Evolutionary conservation across 2,113 vertebrate genomes (phyloP).

Genomic region (Okapia johnstoni): DNA sequence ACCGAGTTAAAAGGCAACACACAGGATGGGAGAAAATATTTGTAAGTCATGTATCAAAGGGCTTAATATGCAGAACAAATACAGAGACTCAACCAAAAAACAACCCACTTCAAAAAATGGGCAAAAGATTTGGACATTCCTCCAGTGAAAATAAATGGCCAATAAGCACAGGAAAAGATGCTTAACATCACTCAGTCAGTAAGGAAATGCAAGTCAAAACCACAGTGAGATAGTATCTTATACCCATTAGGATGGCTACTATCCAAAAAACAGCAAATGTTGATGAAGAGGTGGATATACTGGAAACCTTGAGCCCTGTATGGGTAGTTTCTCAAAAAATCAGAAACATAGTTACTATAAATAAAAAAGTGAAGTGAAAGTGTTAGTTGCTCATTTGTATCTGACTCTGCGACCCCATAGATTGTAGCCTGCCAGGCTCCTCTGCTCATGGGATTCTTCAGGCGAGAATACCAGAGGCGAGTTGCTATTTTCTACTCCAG

Average conservation of each 20-base stretch:
- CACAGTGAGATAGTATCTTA: neutral
- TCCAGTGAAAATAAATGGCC: neutral
- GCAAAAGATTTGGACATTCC: neutral
- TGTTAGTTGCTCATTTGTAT: neutral
- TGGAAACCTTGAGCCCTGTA: neutral
- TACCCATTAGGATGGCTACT: neutral
- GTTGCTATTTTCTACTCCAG: neutral
- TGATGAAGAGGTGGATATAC: neutral
- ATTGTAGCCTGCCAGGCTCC: neutral
- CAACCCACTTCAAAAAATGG: neutral
- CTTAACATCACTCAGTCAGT: neutral
- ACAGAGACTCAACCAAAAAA: neutral
- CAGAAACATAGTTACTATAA: neutral
- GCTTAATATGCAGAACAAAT: neutral
- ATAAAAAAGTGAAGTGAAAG: neutral
- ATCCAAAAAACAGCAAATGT: neutral
- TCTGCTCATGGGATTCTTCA: neutral
- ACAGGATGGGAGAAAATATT: neutral
- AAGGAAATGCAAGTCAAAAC: neutral
- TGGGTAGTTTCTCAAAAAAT: neutral
- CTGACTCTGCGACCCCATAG: neutral
- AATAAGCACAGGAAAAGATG: neutral
- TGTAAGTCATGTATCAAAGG: neutral
- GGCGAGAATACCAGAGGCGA: neutral
- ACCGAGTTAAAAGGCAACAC: neutral